Conservation (phyloP, 2,113 vertebrate species). For the Tetrao urogallus region DNA sequence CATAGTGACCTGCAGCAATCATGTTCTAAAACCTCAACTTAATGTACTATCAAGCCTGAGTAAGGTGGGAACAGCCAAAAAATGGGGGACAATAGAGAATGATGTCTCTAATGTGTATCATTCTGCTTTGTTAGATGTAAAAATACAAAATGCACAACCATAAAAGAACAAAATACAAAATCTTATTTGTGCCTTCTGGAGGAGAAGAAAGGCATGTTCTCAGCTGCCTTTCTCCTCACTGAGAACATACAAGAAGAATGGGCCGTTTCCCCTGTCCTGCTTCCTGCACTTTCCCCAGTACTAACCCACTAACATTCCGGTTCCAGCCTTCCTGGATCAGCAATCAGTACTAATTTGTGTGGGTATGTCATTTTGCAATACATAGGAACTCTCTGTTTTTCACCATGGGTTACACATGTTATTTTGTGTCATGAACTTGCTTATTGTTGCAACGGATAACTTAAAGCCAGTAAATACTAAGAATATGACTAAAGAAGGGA, state of each 20-base stretch:
- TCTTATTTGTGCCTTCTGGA: background rate
- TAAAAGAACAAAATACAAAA: background rate
- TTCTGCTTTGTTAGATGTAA: background rate
- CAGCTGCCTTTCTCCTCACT: background rate
- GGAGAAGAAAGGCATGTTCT: background rate
- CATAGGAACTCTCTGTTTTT: background rate
- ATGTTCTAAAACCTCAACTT: background rate
- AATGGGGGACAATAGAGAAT: background rate
- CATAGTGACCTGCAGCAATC: background rate
- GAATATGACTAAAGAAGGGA: background rate
- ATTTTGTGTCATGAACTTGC: background rate
- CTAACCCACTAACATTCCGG: background rate
- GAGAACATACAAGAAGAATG: background rate
- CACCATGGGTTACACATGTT: background rate
- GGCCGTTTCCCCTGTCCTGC: background rate
- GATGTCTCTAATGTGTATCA: background rate
- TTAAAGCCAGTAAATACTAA: background rate
- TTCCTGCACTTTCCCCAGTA: background rate
- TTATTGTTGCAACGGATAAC: background rate
- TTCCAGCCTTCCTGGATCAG: background rate
- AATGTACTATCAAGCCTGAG: background rate
- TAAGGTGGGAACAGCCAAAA: background rate
- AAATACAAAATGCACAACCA: background rate
- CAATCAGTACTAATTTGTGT: background rate
- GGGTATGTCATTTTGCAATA: background rate